phyloP scores from a whole-genome alignment of 2,797 vertebrate species.

The Pagetopsis macropterus region DNA sequence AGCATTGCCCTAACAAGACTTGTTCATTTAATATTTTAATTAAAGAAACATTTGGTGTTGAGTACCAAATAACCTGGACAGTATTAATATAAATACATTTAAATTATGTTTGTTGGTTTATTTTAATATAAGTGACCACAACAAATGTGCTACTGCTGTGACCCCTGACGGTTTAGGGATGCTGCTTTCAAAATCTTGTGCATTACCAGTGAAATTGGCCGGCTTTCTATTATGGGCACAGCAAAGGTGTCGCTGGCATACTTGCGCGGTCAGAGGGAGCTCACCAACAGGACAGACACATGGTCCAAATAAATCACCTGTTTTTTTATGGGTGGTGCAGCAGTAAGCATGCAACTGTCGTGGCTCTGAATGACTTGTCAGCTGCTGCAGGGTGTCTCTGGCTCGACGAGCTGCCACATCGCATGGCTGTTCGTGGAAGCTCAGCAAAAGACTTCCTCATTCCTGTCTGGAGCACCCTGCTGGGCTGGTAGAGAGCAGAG shows the following conservation, averaged over 20 bases:
- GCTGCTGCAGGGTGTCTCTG: constrained; percentile 72
- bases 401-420: constrained; percentile 55
- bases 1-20: constrained; percentile 1
- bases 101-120: background rate
- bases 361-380: constrained; percentile 61
- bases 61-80: background rate
- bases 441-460: constrained; percentile 47
- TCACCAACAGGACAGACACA: constrained; percentile 62
- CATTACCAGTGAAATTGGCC: constrained; percentile 58
- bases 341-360: constrained; percentile 67
- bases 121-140: background rate
- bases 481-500: background rate
- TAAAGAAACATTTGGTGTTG: constrained; percentile 14
- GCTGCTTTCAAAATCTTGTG: constrained; percentile 51
- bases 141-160: constrained; percentile 28
- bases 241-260: constrained; percentile 64
- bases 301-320: constrained; percentile 75
- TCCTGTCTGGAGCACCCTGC: constrained; percentile 21
- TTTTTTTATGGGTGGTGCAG: constrained; percentile 67
- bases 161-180: constrained; percentile 38
- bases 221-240: constrained; percentile 61
- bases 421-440: constrained; percentile 50
- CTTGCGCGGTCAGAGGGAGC: constrained; percentile 62
- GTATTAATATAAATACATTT: background rate
- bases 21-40: constrained; percentile 39